Evolutionary conservation across 2,113 vertebrate genomes (phyloP).

Genomic region (Platysteira castanea): DNA sequence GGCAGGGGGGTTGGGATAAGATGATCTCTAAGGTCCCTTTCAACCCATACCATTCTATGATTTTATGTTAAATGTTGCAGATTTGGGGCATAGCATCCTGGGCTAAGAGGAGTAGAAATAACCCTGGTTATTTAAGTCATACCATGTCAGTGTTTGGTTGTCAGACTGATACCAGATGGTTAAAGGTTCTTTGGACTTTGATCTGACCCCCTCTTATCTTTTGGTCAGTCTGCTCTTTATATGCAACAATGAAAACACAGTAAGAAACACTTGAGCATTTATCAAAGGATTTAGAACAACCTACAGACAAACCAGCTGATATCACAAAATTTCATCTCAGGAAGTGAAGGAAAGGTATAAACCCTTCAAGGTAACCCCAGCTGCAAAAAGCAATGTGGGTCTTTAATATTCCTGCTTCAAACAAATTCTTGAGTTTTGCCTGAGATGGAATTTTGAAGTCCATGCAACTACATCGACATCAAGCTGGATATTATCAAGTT

Average conservation of each 20-base stretch:
- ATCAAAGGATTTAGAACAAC: not conserved
- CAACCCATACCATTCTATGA: not conserved
- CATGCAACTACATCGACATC: not conserved
- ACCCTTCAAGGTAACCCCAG: not conserved
- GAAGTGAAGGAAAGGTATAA: not conserved
- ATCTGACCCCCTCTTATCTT: not conserved
- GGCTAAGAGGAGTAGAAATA: not conserved
- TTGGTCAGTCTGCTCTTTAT: not conserved
- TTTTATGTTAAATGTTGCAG: not conserved
- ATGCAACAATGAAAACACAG: not conserved
- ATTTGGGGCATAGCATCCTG: not conserved
- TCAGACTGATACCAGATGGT: not conserved
- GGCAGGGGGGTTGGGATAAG: not conserved
- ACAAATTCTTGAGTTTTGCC: not conserved
- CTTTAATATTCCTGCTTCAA: not conserved
- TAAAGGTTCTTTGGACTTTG: not conserved
- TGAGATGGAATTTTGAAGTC: not conserved
- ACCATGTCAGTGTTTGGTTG: not conserved
- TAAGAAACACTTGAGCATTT: not conserved
- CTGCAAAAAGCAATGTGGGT: not conserved
- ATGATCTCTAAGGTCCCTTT: not conserved
- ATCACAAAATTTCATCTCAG: not conserved
- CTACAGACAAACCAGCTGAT: not conserved
- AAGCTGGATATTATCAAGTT: not conserved
- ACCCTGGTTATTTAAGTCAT: not conserved